phyloP scores from a whole-genome alignment of 2,797 vertebrate genomes.

The Galago senegalensis region DNA sequence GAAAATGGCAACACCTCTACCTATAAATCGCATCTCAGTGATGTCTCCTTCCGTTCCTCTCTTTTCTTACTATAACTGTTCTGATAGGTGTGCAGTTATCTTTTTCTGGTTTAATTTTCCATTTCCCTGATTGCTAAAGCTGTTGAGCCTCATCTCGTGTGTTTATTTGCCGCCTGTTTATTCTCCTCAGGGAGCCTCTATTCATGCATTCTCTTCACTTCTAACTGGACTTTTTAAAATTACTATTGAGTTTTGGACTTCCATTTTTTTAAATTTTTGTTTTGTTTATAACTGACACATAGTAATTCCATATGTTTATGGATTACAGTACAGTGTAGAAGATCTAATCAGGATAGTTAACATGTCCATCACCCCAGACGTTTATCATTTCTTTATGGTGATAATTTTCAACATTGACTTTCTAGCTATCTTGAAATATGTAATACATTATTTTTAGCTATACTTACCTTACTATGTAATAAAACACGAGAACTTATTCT shows the following conservation, averaged over 20 bases:
- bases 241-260: not conserved
- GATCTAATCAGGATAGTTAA: not conserved
- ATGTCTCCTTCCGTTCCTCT: not conserved
- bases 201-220: slow-evolving; percentile 18
- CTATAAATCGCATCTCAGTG: not conserved
- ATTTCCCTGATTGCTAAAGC: not conserved
- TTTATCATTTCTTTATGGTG: not conserved
- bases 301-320: not conserved
- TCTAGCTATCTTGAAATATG: not conserved
- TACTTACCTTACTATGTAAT: not conserved
- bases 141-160: not conserved
- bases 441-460: not conserved
- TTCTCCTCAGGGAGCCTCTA: not conserved
- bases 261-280: not conserved
- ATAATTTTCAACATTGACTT: not conserved
- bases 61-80: not conserved
- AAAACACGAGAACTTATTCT: not conserved
- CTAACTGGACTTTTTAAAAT: not conserved
- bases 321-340: not conserved
- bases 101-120: not conserved
- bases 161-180: not conserved
- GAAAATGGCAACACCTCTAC: not conserved
- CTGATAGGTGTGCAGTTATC: not conserved
- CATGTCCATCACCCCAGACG: not conserved
- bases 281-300: not conserved